phyloP scores from a whole-genome alignment of 2,113 vertebrate species.

The Lepisosteus osseus region DNA sequence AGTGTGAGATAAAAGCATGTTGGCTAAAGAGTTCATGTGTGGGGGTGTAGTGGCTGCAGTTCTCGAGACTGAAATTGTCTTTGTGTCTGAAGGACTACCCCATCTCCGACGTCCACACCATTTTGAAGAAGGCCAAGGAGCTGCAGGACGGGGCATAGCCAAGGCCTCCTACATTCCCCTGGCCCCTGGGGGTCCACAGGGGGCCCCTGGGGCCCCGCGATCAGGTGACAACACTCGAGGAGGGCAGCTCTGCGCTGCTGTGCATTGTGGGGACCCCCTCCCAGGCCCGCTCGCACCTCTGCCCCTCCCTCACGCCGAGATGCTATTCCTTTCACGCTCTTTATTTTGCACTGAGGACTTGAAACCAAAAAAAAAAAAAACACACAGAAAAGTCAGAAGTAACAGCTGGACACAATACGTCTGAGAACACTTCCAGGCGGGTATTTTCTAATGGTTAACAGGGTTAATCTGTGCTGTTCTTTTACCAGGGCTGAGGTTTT shows the following conservation, averaged over 20 bases:
- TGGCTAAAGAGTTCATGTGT: neutral
- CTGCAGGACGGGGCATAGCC: constrained; percentile 84
- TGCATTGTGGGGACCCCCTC: neutral
- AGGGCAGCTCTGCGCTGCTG: constrained; percentile 18
- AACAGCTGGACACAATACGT: constrained; percentile 3
- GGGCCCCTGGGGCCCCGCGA: neutral
- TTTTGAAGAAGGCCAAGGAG: constrained; percentile 92
- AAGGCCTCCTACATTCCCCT: neutral
- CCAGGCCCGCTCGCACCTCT: neutral
- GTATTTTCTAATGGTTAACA: neutral
- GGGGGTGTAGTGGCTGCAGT: neutral
- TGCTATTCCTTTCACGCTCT: constrained; percentile 22
- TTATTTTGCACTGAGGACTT: constrained; percentile 24
- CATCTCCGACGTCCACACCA: constrained; percentile 88
- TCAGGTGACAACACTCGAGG: constrained; percentile 15
- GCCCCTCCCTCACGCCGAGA: neutral
- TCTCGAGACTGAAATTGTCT: neutral
- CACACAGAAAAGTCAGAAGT: neutral
- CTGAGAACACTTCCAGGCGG: neutral
- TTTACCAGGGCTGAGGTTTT: neutral
- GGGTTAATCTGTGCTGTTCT: neutral
- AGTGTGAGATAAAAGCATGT: no score
- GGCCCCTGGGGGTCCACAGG: neutral
- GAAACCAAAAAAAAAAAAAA: constrained; percentile 19
- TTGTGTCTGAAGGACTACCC: constrained; percentile 83